Evolutionary conservation across 1,140 invertebrate genomes (phyloP), one percentile per base, ranked within the genome.

Genomic region (Drosophila pseudoananassae): DNA sequence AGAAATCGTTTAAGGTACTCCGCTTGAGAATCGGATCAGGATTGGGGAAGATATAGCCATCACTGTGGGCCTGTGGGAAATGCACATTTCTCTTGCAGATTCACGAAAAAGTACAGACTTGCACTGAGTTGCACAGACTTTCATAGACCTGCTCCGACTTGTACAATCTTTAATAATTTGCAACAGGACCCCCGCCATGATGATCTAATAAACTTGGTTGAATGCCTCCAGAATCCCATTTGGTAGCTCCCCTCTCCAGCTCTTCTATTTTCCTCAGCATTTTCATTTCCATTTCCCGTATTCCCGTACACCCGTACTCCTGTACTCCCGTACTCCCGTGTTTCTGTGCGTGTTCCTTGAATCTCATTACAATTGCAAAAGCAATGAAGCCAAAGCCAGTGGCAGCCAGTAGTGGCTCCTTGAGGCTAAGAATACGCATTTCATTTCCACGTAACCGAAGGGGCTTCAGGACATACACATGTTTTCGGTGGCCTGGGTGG

Each of bases 371-470:
- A 69, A 69, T 69, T 69, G 66, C 66, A 69, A 68, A 56, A 43
- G 63, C 20, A 69, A 38, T 15, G 10, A 23, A 66, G 29, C 38
- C 29, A 55, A 53, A 46, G 64, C 46, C 40, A 14, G 29, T 9
- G 29, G 31, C 29, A 57, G 40, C 14, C 46, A 12, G 31, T 10
- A 9, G 8, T 31, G 31, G 31, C 58, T 63, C 59, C 70, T 66
- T 47, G 45, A 75, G 29, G 54, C 61, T 25, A 76, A 76, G 72
- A 65, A 66, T 74, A 76, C 72, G 71, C 72, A 76, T 75, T 76
- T 76, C 72, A 65, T 76, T 75, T 36, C 75, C 54, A 50, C 64
- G 63, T 12, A 66, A 59, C 63, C 36, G 23, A 10, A 46, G n/a
- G 9, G 25, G 36, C 36, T 1, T 27, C 33, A 36, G 33, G 33